Evolutionary conservation across 1,140 invertebrate species (phyloP).

Genomic region (Odontomachus brunneus): DNA sequence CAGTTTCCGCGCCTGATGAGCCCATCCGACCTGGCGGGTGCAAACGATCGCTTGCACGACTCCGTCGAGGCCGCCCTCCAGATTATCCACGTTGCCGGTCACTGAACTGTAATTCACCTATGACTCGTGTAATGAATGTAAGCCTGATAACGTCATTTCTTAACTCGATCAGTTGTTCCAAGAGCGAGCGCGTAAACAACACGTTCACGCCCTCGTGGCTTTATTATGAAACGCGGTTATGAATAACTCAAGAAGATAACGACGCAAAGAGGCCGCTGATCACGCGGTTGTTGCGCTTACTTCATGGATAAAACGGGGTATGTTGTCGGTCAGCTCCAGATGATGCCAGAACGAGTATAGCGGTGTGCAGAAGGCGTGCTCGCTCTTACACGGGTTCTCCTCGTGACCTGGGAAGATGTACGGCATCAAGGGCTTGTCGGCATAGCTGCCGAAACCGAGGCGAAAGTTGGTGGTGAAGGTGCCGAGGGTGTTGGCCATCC

Average conservation of each 20-base stretch:
- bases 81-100: conserved; percentile 86
- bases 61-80: conserved; percentile 88
- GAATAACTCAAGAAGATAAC: no score
- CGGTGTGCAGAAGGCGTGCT: conserved; percentile 77
- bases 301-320: conserved; percentile 78
- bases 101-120: conserved; percentile 78
- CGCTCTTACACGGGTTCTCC: conserved; percentile 74
- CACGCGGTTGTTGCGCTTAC: conserved; percentile 39
- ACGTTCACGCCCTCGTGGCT: not conserved
- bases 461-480: conserved; percentile 93
- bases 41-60: conserved; percentile 86
- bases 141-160: not conserved
- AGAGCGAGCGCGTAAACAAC: not conserved
- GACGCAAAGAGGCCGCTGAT: no score
- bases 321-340: conserved; percentile 80
- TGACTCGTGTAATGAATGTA: conserved; percentile 7
- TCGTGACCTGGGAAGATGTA: conserved; percentile 83
- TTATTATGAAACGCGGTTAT: no score
- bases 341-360: conserved; percentile 85
- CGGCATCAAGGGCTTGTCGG: conserved; percentile 91
- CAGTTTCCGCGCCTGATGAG: conserved; percentile 86
- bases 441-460: conserved; percentile 91
- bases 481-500: conserved; percentile 88
- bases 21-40: conserved; percentile 87
- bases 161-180: not conserved